A percentile compares a stretch with the other conserved stretches of the same genome.
Conservation (phyloP, 2,113 vertebrate species). For the Ploceus nigricollis region DNA sequence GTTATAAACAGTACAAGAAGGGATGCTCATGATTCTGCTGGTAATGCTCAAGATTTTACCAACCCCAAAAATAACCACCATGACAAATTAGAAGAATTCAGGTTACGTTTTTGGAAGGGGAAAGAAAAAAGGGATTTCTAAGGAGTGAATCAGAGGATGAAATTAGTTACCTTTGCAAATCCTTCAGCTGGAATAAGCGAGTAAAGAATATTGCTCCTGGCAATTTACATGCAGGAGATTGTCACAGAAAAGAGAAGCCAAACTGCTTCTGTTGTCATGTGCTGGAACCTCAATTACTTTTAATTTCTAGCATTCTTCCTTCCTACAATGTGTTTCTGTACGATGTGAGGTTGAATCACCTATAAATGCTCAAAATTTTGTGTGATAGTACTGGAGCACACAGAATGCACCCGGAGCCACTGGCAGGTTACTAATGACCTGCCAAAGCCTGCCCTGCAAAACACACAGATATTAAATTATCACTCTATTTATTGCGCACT, state of each 20-base stretch:
- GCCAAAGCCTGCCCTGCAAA: not conserved
- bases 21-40: not conserved
- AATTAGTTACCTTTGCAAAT: slow-evolving; percentile 51
- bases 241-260: slow-evolving; percentile 12
- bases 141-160: slow-evolving; percentile 36
- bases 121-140: slow-evolving; percentile 11
- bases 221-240: slow-evolving; percentile 7
- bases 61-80: slow-evolving; percentile 18
- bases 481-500: not conserved
- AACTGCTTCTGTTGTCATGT: slow-evolving; percentile 13
- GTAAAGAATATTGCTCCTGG: slow-evolving; percentile 23
- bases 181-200: slow-evolving; percentile 12
- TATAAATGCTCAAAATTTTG: not conserved
- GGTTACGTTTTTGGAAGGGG: not conserved
- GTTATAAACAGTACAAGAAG: slow-evolving; percentile 15
- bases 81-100: slow-evolving; percentile 33
- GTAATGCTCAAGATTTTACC: not conserved
- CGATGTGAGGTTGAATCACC: not conserved
- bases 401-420: not conserved
- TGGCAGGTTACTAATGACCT: not conserved
- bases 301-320: slow-evolving; percentile 48
- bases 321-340: slow-evolving; percentile 9
- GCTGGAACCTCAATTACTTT: slow-evolving; percentile 17
- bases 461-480: slow-evolving; percentile 17
- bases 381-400: not conserved